Conservation (phyloP, 2,797 vertebrate species). For the Sylvia borin region DNA sequence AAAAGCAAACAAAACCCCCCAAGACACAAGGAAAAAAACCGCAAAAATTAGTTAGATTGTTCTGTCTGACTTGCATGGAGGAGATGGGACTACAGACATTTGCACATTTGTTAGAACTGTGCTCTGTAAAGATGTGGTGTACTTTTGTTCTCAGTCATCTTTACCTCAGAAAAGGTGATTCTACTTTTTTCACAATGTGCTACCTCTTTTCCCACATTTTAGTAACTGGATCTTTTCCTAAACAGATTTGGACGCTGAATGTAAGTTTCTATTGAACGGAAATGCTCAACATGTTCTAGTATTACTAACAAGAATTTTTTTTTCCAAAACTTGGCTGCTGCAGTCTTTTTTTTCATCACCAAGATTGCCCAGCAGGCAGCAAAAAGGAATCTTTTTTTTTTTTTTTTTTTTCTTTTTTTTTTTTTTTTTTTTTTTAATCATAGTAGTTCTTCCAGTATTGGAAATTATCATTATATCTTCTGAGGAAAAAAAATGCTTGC, state of each 20-base stretch:
- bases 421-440: background rate
- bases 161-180: background rate
- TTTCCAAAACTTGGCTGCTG: background rate
- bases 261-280: background rate
- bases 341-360: background rate
- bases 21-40: no score
- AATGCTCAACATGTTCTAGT: background rate
- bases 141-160: background rate
- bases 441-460: background rate
- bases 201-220: background rate
- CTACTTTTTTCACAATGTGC: background rate
- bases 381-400: background rate
- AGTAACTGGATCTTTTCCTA: background rate
- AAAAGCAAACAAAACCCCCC: background rate
- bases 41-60: background rate
- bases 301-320: background rate
- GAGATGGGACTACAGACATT: background rate
- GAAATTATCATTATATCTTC: background rate
- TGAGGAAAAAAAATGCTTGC: background rate
- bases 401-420: background rate
- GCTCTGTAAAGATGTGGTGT: background rate
- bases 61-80: background rate
- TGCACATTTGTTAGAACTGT: background rate
- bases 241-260: background rate
- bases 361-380: background rate